These are phyloP conservation scores for Pseudolaguvia tuberculata DNA, from an alignment of 2,113 vertebrate species.

Conservation along the genomic window DNA sequence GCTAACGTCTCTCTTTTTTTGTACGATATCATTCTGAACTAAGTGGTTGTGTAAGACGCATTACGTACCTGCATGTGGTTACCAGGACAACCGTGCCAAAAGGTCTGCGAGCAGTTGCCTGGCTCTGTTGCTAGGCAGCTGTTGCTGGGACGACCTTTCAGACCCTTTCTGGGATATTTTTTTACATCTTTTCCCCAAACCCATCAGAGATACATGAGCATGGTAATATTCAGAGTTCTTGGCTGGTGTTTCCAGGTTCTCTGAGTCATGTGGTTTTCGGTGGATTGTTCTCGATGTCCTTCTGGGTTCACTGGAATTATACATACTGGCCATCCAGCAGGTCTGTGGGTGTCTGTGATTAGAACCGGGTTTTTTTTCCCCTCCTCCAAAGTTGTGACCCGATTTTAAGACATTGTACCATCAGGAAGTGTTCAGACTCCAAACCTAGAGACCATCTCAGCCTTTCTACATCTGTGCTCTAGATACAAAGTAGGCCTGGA, in stretches of 20 bases:
- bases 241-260: neutral
- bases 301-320: neutral
- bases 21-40: neutral
- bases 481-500: neutral
- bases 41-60: slow-evolving; percentile 38
- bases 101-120: slow-evolving; percentile 5
- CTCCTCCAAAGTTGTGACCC: neutral
- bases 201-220: neutral
- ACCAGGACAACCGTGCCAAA: slow-evolving; percentile 58
- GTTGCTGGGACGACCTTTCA: slow-evolving; percentile 22
- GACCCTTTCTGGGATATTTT: neutral
- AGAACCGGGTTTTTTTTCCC: neutral
- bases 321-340: neutral
- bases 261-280: neutral
- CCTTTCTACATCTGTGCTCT: neutral
- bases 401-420: no score
- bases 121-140: slow-evolving; percentile 53
- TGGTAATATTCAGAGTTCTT: neutral
- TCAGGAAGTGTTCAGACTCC: no score
- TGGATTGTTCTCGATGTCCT: neutral
- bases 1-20: neutral
- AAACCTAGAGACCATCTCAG: no score
- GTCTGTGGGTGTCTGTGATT: neutral
- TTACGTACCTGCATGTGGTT: slow-evolving; percentile 35
- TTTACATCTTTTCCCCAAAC: neutral